Conservation (phyloP, 2,888 invertebrate genomes). For the Oscheius sp. region DNA sequence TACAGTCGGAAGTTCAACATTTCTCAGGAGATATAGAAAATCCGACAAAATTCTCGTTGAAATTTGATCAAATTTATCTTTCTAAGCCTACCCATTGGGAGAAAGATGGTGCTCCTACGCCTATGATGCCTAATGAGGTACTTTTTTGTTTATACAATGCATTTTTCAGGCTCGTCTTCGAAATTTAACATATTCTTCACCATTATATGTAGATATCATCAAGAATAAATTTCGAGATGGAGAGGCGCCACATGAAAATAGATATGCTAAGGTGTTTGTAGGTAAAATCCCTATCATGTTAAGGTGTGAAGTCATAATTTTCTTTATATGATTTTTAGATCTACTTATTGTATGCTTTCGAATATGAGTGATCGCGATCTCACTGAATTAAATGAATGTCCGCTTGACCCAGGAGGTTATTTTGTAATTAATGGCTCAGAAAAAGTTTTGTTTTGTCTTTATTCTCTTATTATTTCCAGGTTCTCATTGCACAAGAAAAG, state of each 20-base stretch:
- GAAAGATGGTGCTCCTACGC: conserved; percentile 97
- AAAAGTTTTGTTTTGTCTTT: conserved; percentile 77
- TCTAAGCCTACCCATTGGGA: conserved; percentile 99
- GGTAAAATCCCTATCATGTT: conserved; percentile 99
- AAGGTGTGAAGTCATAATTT: conserved; percentile 40
- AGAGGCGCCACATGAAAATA: conserved; percentile 82
- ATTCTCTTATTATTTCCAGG: conserved; percentile 71
- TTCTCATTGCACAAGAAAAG: conserved; percentile 98
- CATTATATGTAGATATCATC: conserved; percentile 96
- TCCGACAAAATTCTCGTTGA: conserved; percentile 85
- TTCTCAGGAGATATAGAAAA: conserved; percentile 76
- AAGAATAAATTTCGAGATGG: conserved; percentile 82
- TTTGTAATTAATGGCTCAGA: conserved; percentile 99
- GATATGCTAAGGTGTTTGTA: conserved; percentile 80
- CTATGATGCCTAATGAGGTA: conserved; percentile 98
- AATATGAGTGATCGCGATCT: conserved; percentile 97
- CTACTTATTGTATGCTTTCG: conserved; percentile 92
- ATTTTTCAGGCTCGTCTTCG: conserved; percentile 82
- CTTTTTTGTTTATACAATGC: background rate
- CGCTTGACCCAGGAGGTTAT: conserved; percentile 96
- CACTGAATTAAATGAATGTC: conserved; percentile 98
- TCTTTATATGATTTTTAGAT: conserved; percentile 75
- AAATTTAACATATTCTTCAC: conserved; percentile 89
- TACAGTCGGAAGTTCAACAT: conserved; percentile 94
- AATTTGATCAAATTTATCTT: conserved; percentile 98